These are phyloP conservation scores for Copidosoma aretas DNA, from an alignment of 2,888 invertebrate species.

Conservation along the genomic window DNA sequence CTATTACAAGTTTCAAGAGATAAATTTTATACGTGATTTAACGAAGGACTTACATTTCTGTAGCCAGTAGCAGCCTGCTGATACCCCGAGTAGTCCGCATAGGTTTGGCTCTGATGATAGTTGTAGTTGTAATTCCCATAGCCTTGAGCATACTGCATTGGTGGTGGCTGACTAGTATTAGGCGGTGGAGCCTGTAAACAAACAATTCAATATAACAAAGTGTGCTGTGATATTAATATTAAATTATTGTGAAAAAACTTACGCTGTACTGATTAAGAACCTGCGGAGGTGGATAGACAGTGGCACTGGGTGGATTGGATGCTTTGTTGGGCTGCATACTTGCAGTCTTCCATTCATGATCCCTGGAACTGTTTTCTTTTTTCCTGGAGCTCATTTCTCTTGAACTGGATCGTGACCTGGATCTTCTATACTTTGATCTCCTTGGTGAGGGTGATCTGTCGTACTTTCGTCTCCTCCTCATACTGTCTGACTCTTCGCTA, in stretches of 20 bases:
- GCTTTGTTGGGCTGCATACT: constrained; percentile 45
- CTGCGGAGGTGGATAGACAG: constrained; percentile 48
- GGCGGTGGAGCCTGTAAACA: constrained; percentile 51
- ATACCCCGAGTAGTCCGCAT: constrained; percentile 47
- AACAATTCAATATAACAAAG: background rate
- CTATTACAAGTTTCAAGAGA: constrained; percentile 7
- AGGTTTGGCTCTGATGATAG: constrained; percentile 57
- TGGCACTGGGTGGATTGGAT: constrained; percentile 45
- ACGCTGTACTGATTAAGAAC: constrained; percentile 60
- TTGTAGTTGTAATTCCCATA: constrained; percentile 60
- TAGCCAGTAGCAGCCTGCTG: constrained; percentile 55
- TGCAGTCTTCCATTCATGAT: constrained; percentile 54
- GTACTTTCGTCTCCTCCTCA: constrained; percentile 57
- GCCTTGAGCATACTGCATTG: constrained; percentile 54
- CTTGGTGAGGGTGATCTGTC: constrained; percentile 57
- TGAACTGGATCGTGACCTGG: constrained; percentile 55
- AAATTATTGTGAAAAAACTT: constrained; percentile 19
- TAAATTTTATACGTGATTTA: constrained; percentile 2
- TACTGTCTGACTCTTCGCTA: constrained; percentile 57
- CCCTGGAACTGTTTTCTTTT: constrained; percentile 52
- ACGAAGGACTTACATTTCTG: constrained; percentile 56
- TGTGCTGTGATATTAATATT: background rate
- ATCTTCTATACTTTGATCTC: constrained; percentile 55
- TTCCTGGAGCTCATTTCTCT: constrained; percentile 54
- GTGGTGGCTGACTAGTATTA: constrained; percentile 58